These are phyloP conservation scores for Lepus americanus DNA, from an alignment of 2,113 vertebrate genomes.

Conservation along the genomic window DNA sequence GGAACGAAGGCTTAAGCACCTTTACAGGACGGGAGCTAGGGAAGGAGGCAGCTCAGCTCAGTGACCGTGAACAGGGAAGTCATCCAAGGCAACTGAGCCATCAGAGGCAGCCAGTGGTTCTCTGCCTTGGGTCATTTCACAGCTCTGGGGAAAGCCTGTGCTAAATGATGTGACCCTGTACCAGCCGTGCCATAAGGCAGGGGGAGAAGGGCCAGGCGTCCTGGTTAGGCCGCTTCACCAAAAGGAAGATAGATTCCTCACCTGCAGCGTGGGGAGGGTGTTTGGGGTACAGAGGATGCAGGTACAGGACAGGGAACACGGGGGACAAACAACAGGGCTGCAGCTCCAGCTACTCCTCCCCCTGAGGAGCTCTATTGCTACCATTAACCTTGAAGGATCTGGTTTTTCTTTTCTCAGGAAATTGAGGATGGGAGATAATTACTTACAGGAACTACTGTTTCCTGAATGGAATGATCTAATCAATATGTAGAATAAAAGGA, in stretches of 20 bases:
- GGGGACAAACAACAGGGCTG: not conserved
- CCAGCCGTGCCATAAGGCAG: not conserved
- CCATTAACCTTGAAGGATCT: not conserved
- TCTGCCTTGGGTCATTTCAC: not conserved
- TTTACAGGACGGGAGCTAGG: not conserved
- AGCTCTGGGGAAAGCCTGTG: conserved; percentile 14
- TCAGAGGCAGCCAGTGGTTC: not conserved
- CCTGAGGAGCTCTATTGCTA: not conserved
- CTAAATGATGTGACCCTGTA: not conserved
- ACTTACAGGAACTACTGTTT: not conserved
- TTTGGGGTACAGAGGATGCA: no score
- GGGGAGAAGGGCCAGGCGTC: not conserved
- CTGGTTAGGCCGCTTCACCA: not conserved
- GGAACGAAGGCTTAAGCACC: not conserved
- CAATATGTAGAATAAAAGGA: not conserved
- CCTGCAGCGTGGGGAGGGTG: not conserved
- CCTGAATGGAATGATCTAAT: conserved; percentile 17
- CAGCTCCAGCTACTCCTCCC: not conserved
- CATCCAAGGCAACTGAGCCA: not conserved
- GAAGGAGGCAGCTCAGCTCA: not conserved
- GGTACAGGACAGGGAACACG: not conserved
- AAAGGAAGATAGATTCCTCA: not conserved
- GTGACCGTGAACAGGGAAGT: not conserved
- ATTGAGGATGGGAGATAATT: not conserved
- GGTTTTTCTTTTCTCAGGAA: not conserved